A percentile compares a stretch with the other conserved stretches of the same genome.
phyloP scores from a whole-genome alignment of 2,888 invertebrate species.

The Strigamia transsilvanica region DNA sequence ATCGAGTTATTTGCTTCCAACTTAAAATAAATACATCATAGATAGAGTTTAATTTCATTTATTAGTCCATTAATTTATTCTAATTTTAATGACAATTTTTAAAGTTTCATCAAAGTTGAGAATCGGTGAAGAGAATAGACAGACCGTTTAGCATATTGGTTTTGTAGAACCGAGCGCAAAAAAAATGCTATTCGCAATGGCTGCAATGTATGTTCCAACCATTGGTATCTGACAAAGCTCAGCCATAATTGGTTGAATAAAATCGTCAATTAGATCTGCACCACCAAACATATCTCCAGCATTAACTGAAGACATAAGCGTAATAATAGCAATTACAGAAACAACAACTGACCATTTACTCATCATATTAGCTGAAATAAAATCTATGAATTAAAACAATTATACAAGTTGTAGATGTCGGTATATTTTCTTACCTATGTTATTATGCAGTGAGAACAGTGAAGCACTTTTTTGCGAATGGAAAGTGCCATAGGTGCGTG shows the following conservation, averaged over 20 bases:
- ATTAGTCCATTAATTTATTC: too few species aligned
- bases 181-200: background rate
- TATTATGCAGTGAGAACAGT: background rate
- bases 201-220: background rate
- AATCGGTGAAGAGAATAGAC: background rate
- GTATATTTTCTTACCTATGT: background rate
- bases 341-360: background rate
- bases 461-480: background rate
- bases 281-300: background rate
- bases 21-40: too few species aligned
- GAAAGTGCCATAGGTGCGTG: background rate
- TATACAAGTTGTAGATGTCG: too few species aligned
- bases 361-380: background rate
- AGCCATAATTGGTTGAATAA: background rate
- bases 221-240: background rate
- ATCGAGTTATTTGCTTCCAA: too few species aligned
- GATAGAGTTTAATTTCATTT: too few species aligned
- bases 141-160: background rate
- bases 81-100: background rate
- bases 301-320: background rate
- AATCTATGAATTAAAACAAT: too few species aligned
- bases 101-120: background rate
- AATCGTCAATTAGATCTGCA: background rate
- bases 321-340: background rate
- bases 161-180: background rate